Base-by-base conservation (phyloP, 2,797 vertebrate species). In the Pachyuromys duprasi region DNA sequence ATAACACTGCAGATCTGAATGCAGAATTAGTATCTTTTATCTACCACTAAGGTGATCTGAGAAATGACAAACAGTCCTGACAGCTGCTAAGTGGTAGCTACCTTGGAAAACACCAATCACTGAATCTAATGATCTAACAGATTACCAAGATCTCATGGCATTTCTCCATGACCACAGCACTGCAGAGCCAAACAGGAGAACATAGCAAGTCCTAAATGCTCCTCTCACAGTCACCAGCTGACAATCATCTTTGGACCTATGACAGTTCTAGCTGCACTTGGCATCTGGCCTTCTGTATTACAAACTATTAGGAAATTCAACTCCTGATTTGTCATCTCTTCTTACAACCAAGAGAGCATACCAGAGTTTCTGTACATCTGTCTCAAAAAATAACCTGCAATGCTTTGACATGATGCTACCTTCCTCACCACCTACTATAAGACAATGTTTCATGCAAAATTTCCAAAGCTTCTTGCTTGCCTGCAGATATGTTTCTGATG, bases 121-220 rank as follows among this genome's bases (percentile, higher is more conserved):
- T 86, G n/a, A 91, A 69, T 89, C 18, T 42, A 94, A 91, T 75
- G 76, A 80, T 69, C 82, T 89, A 90, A 62, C 28, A 96, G 75
- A 93, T 79, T 60, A 67, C 65, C 28, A 90, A 60, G 24, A 76
- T 67, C 55, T 70, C 13, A 89, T 72, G 45, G 15, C 39, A 67
- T 94, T 39, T 33, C 3, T 96, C 33, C 55, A 89, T 49, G 24
- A 72, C 57, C 12, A 6, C 28, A 88, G 80, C 3, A 28, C 33
- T 90, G 83, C 15, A 84, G 95, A 87, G 45, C 13, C 69, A 80
- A 96, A 65, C 31, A 80, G 1, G 67, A 86, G 39, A 86, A 70
- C 8, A 57, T 67, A 79, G 81, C 33, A 79, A 8, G 70, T 39
- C 63, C 3, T 63, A 94, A 88, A 57, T 90, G 20, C 63, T 83